These are phyloP conservation scores for Hirtodrosophila confusa DNA, from an alignment of 2,888 invertebrate species.

Conservation along the genomic window DNA sequence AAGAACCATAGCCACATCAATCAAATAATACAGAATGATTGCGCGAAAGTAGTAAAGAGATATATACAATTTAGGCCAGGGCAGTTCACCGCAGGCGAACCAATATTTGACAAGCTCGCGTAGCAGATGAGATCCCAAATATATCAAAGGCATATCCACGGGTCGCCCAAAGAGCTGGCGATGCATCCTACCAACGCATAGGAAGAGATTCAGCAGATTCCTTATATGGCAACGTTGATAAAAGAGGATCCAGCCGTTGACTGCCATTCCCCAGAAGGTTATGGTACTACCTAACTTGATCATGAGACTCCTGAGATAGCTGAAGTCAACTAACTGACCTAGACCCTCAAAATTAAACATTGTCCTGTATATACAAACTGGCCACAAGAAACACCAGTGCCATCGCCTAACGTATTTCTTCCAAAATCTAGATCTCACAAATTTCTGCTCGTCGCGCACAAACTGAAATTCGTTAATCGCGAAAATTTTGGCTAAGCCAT, in stretches of 20 bases:
- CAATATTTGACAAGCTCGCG: background rate
- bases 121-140: background rate
- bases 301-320: background rate
- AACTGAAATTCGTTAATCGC: constrained; percentile 10
- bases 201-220: constrained; percentile 12
- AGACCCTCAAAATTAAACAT: background rate
- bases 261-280: background rate
- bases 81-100: background rate
- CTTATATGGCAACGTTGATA: background rate
- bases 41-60: background rate
- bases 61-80: background rate
- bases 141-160: background rate
- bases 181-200: constrained; percentile 1
- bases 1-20: constrained; percentile 2
- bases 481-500: constrained; percentile 2
- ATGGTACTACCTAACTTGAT: background rate
- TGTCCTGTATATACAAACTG: background rate
- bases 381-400: constrained; percentile 4
- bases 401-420: background rate
- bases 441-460: background rate
- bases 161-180: constrained; percentile 7
- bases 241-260: background rate
- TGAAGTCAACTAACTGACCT: background rate
- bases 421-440: constrained; percentile 4
- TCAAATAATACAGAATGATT: background rate